Evolutionary conservation across 2,113 vertebrate genomes (phyloP), one percentile per base, ranked within the genome.

Genomic region (Montifringilla adamsi): DNA sequence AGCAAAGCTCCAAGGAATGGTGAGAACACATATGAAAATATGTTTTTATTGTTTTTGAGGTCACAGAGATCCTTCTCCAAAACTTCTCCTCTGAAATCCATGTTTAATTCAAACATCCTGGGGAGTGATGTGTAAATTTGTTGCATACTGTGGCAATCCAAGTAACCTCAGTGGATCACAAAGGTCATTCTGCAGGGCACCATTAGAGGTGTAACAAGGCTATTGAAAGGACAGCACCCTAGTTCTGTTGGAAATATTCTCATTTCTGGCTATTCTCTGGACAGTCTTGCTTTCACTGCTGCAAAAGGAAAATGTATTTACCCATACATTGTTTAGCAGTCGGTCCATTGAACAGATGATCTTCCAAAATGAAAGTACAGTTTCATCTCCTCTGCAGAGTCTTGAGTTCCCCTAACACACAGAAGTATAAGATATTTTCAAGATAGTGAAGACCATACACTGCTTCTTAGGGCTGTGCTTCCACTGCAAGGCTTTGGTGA

Each of bases 171-270:
- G n/a, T 1, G 3, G n/a, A 56, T 39, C 46, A 35, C 18, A 82
- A 28, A 78, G 23, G 11, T 56, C 19, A 52, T 59, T 64, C 39
- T 67, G 39, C 13, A 52, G 47, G 10, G 4, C 27, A 39, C 35
- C 20, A 18, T 30, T 27, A 62, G 15, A n/a, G 12, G 8, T 23
- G 7, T 11, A 69, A 77, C 15, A 28, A 35, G 13, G 13, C 23
- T 67, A 3, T 14, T 46, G 43, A 49, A 81, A 78, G 15, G 16
- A n/a, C 0, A 3, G 15, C 1, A 8, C 7, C 8, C 7, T 39
- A 14, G 14, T 31, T 75, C 41, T 24, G 10, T 18, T 73, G 39
- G 30, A 47, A 87, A 35, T 24, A 62, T 18, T 2, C 0, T 15
- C 78, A 6, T 81, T 79, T 47, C n/a, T 62, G 75, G 15, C 15